phyloP scores from a whole-genome alignment of 2,888 invertebrate genomes.

The Drosophila paranaensis region DNA sequence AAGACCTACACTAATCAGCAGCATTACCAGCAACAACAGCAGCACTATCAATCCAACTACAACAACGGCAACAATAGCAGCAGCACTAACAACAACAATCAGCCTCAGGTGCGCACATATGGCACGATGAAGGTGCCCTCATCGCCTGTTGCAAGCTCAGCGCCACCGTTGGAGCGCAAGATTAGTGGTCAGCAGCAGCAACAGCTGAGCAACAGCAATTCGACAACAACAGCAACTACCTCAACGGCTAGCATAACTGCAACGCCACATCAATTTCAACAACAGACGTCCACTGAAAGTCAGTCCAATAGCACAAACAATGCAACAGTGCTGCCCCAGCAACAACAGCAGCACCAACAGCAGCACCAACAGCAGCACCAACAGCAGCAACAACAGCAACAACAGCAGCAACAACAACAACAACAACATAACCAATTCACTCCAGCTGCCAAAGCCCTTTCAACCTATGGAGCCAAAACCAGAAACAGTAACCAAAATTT shows the following conservation, averaged over 20 bases:
- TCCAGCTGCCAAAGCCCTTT: constrained; percentile 48
- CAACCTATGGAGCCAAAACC: constrained; percentile 52
- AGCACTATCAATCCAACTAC: constrained; percentile 60
- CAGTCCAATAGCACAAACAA: constrained; percentile 47
- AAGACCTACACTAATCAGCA: constrained; percentile 80
- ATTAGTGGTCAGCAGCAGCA: constrained; percentile 60
- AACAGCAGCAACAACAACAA: constrained; percentile 35
- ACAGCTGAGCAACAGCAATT: constrained; percentile 28
- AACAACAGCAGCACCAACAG: constrained; percentile 37
- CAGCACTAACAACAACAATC: constrained; percentile 74
- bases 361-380: constrained; percentile 28
- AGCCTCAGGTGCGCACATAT: constrained; percentile 82
- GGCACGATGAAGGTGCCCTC: constrained; percentile 83
- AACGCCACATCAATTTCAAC: constrained; percentile 80
- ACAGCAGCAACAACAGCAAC: constrained; percentile 6
- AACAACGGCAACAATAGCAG: constrained; percentile 28
- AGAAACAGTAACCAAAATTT: constrained; percentile 43
- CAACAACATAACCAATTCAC: constrained; percentile 32
- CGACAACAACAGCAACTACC: constrained; percentile 85
- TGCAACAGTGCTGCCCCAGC: constrained; percentile 38
- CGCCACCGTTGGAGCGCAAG: constrained; percentile 86
- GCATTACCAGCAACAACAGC: constrained; percentile 81
- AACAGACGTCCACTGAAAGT: constrained; percentile 64
- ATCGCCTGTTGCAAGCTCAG: constrained; percentile 85
- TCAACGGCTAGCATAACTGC: constrained; percentile 85